Percentiles rank a stretch among this genome's conserved stretches.
These are phyloP conservation scores for Poecilus cupreus DNA, from an alignment of 2,888 invertebrate genomes.

Conservation along the genomic window DNA sequence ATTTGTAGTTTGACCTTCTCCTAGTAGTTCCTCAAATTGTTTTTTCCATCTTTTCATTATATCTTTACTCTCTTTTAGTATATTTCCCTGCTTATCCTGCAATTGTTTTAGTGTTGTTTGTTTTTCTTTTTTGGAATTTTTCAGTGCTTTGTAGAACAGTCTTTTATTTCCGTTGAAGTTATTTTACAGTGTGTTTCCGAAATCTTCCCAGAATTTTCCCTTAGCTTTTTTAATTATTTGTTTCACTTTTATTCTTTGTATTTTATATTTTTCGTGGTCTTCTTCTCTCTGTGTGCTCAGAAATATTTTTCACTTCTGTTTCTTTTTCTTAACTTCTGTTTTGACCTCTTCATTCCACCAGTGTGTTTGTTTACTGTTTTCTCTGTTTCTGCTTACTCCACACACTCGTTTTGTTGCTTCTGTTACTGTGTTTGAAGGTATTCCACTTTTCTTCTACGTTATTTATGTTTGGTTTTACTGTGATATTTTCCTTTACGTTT, in stretches of 20 bases:
- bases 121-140: constrained; percentile 28
- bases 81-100: neutral
- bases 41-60: constrained; percentile 34
- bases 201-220: neutral
- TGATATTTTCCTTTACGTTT: neutral
- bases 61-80: neutral
- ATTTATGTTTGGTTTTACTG: neutral
- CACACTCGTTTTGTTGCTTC: neutral
- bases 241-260: constrained; percentile 22
- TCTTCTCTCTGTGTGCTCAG: neutral
- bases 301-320: constrained; percentile 1
- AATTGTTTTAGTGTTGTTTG: too few relatives aligned
- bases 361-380: too few relatives aligned
- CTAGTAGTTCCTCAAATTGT: constrained; percentile 21
- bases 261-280: neutral
- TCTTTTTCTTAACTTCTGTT: neutral
- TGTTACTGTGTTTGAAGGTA: neutral
- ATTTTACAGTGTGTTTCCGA: neutral
- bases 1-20: neutral
- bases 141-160: constrained; percentile 18
- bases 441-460: neutral
- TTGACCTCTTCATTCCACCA: too few relatives aligned
- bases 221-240: constrained; percentile 1
- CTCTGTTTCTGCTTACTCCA: neutral
- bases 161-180: neutral